Conservation (phyloP, 2,113 vertebrate species). For the Bolborhynchus lineola region DNA sequence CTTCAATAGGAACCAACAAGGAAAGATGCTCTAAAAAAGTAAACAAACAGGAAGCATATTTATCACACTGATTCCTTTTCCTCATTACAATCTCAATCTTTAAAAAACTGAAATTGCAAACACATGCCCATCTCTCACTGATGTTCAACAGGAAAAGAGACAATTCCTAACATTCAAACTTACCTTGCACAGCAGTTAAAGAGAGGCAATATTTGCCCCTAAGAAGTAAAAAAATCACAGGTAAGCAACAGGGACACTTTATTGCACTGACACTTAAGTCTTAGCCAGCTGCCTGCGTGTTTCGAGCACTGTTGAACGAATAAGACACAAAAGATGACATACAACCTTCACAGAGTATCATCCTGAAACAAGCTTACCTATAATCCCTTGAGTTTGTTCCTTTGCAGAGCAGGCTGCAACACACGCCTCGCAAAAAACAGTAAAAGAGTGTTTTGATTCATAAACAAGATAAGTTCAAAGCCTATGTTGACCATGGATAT, state of each 20-base stretch:
- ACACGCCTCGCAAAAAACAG: neutral
- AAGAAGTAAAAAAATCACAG: neutral
- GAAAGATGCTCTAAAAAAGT: neutral
- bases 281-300: neutral
- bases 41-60: neutral
- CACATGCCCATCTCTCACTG: rapidly evolving
- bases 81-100: neutral
- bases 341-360: rapidly evolving
- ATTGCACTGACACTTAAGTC: neutral
- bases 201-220: neutral
- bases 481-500: neutral
- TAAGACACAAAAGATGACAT: neutral
- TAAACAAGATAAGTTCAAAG: neutral
- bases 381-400: neutral
- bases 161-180: neutral
- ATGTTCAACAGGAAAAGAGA: neutral
- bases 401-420: neutral
- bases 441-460: neutral
- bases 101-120: neutral
- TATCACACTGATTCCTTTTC: neutral
- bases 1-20: neutral
- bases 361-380: neutral
- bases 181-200: neutral
- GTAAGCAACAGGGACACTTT: neutral
- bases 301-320: neutral